Percentiles rank a stretch among this genome's conserved stretches.
Evolutionary conservation across 2,113 vertebrate genomes (phyloP).

Genomic region (Manacus vitellinus): DNA sequence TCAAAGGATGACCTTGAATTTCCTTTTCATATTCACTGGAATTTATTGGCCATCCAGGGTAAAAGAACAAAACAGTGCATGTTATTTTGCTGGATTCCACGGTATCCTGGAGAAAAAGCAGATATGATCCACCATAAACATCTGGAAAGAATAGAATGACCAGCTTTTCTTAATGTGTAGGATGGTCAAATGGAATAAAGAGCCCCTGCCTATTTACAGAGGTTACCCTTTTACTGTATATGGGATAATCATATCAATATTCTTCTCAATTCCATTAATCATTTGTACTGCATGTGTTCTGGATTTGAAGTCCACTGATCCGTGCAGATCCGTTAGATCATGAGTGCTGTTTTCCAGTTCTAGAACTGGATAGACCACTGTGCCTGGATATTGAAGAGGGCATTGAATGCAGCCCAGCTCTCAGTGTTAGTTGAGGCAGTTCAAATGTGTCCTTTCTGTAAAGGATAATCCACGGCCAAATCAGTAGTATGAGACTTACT

Average conservation of each 20-base stretch:
- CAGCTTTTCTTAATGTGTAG: background rate
- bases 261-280: background rate
- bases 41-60: background rate
- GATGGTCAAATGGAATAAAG: background rate
- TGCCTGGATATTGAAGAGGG: background rate
- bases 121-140: background rate
- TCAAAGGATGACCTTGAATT: constrained; percentile 27
- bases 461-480: constrained; percentile 3
- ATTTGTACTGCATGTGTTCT: background rate
- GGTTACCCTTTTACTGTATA: background rate
- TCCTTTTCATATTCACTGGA: background rate
- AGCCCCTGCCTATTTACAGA: background rate
- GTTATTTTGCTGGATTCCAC: background rate
- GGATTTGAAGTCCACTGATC: background rate
- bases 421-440: background rate
- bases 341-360: background rate
- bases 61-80: background rate
- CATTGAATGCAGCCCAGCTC: background rate
- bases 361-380: background rate
- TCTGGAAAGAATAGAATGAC: background rate
- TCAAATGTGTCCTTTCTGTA: background rate
- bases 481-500: constrained; percentile 10
- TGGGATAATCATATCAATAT: background rate
- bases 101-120: background rate
- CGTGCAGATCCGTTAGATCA: background rate